phyloP scores from a whole-genome alignment of 1,140 invertebrate genomes.

The Myzus persicae region DNA sequence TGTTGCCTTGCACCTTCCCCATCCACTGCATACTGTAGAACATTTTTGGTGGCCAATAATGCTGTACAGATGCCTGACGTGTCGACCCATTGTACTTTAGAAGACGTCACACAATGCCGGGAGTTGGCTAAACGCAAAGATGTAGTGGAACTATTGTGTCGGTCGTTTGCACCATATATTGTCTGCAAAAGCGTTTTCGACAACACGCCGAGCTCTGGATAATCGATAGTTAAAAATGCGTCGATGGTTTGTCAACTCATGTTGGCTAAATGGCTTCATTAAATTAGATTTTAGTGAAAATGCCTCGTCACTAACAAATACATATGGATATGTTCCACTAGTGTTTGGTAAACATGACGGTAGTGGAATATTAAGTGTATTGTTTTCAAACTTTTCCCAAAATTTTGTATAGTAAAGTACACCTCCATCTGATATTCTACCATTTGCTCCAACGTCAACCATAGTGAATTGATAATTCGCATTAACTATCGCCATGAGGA shows the following conservation, averaged over 20 bases:
- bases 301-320: constrained; percentile 66
- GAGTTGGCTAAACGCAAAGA: too few species aligned
- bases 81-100: too few species aligned
- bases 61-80: too few species aligned
- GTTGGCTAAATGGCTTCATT: constrained; percentile 67
- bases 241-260: constrained; percentile 64
- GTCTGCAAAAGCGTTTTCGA: too few species aligned
- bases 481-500: constrained; percentile 61
- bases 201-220: too few species aligned
- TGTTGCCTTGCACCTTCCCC: too few species aligned
- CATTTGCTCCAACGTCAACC: constrained; percentile 60
- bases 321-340: constrained; percentile 55
- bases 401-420: constrained; percentile 63
- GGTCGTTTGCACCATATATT: too few species aligned
- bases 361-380: constrained; percentile 59
- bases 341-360: constrained; percentile 61
- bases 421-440: constrained; percentile 64
- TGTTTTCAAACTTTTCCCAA: constrained; percentile 60
- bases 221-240: constrained; percentile 64
- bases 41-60: too few species aligned
- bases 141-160: too few species aligned
- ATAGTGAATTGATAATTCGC: constrained; percentile 61
- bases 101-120: too few species aligned
- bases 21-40: too few species aligned
- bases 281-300: constrained; percentile 65